Percentiles rank a stretch among this genome's conserved stretches.
phyloP scores from a whole-genome alignment of 1,140 invertebrate genomes.

The Camponotus floridanus region DNA sequence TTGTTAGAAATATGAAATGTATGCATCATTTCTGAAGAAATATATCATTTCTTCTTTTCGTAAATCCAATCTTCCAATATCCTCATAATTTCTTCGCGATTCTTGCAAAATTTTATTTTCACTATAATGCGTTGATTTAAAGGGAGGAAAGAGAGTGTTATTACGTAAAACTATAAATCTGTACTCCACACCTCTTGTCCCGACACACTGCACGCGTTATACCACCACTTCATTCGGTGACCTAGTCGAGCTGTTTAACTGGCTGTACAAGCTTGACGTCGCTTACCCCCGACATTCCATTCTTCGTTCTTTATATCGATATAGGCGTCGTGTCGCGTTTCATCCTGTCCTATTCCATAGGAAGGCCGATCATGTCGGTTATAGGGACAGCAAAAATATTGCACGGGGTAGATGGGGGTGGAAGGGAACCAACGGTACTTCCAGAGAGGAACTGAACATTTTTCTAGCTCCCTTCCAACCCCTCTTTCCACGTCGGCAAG shows the following conservation, averaged over 20 bases:
- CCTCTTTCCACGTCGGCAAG: conserved; percentile 56
- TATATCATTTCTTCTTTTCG: background rate
- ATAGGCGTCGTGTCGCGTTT: conserved; percentile 45
- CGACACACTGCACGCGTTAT: conserved; percentile 33
- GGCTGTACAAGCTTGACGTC: conserved; percentile 54
- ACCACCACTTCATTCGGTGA: conserved; percentile 46
- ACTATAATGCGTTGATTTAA: background rate
- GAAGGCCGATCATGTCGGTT: conserved; percentile 59
- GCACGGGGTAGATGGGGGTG: background rate
- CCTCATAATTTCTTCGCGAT: background rate
- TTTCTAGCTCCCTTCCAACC: conserved; percentile 74
- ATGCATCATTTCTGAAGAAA: too few species aligned
- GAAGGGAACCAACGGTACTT: conserved; percentile 35
- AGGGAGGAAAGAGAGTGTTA: background rate
- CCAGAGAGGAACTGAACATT: conserved; percentile 71
- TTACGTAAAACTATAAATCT: conserved; percentile 37
- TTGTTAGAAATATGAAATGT: background rate
- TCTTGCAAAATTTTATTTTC: conserved; percentile 12
- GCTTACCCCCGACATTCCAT: conserved; percentile 50
- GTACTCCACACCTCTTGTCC: background rate
- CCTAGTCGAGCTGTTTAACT: conserved; percentile 57
- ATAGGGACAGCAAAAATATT: conserved; percentile 58
- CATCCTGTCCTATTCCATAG: conserved; percentile 44
- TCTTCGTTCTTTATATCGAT: conserved; percentile 59
- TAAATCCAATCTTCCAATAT: background rate